Base-by-base conservation (phyloP, 2,888 invertebrate species). In the Drosophila eohydei region DNA sequence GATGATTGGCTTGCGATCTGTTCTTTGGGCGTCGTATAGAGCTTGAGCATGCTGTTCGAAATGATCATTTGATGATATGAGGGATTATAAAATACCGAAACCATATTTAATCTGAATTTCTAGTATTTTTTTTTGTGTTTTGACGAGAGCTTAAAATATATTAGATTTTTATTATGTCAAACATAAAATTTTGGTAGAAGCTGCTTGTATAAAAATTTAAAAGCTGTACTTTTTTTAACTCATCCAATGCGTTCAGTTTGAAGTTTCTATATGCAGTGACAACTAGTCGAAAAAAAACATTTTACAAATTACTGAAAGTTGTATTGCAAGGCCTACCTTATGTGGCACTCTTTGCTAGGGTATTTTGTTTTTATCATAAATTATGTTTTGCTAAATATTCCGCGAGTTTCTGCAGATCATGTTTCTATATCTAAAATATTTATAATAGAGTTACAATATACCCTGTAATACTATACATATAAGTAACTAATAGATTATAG, bases 161-260 rank as follows among this genome's bases (percentile, higher is more conserved):
- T 43, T 9, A 26, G 5, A 54, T 4, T 3, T 52, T 9, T 30
- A 12, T n/a, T 30, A 30, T 12, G 14, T 52, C n/a, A n/a, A 57
- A 57, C 56, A 48, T 36, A 40, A 21, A 73, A 76, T 62, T 73
- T 76, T 46, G 30, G 7, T 21, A 0, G 26, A 51, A 5, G 50
- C n/a, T 14, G 14, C 30, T 46, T 63, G 12, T 64, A 16, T 38
- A 59, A 50, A 44, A 46, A 26, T 26, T 40, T 56, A 38, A 59
- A 74, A 50, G 1, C 34, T 1, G 4, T 30, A 51, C 36, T 30
- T 36, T 16, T 21, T 41, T 34, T 36, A 14, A 28, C 4, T 9
- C 5, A 40, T 30, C 8, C 2, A 46, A 11, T 9, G 12, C 46
- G 28, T 40, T n/a, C 32, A 34, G 16, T 26, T 74, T 32, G 5